A percentile compares a stretch with the other conserved stretches of the same genome.
These are phyloP conservation scores for Cordilura impudica DNA, from an alignment of 2,888 invertebrate genomes.

Conservation along the genomic window DNA sequence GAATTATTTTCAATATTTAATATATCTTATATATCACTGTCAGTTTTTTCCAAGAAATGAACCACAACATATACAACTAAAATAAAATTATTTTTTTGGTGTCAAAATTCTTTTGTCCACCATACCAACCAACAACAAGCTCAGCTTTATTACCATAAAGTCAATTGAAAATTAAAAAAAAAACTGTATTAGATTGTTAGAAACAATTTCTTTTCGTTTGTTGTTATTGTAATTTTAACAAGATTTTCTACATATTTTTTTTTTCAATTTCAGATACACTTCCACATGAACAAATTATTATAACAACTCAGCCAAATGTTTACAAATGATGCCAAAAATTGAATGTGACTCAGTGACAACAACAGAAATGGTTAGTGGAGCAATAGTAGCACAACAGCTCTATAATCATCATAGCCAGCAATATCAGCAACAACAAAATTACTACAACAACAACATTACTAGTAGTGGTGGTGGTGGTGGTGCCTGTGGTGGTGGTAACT, in stretches of 20 bases:
- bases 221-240: too few relatives aligned
- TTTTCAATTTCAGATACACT: background rate
- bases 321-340: constrained; percentile 78
- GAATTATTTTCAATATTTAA: too few relatives aligned
- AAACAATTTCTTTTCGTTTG: too few relatives aligned
- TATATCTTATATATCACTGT: too few relatives aligned
- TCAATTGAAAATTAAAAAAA: too few relatives aligned
- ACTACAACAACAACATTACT: constrained; percentile 21
- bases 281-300: background rate
- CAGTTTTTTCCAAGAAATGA: too few relatives aligned
- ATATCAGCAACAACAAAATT: constrained; percentile 62
- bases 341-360: constrained; percentile 74
- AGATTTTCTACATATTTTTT: background rate
- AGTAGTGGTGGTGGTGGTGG: constrained; percentile 40
- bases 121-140: too few relatives aligned
- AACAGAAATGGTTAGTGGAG: constrained; percentile 76
- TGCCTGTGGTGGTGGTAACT: constrained; percentile 45
- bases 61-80: too few relatives aligned
- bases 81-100: too few relatives aligned
- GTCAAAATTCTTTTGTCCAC: too few relatives aligned
- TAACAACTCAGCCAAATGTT: constrained; percentile 4
- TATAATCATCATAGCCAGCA: constrained; percentile 56
- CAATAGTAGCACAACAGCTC: constrained; percentile 66
- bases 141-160: too few relatives aligned
- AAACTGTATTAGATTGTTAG: too few relatives aligned